Evolutionary conservation across 2,888 invertebrate genomes (phyloP).

Genomic region (Fragum sueziense): DNA sequence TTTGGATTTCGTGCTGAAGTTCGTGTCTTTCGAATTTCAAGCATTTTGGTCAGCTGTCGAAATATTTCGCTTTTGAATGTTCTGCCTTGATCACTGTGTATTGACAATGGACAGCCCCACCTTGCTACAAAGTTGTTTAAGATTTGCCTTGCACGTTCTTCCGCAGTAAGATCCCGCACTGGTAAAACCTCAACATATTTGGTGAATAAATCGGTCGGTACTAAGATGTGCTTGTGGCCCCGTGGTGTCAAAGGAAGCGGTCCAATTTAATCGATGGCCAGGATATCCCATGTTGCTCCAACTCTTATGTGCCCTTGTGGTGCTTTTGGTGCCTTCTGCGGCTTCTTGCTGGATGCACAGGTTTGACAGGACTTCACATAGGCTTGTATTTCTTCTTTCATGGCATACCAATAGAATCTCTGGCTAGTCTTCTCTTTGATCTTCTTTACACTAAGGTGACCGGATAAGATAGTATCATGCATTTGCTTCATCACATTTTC

Average conservation of each 20-base stretch:
- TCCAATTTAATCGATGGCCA: slow-evolving; percentile 41
- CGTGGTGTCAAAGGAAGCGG: slow-evolving; percentile 42
- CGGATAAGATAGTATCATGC: background rate
- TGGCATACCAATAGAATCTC: slow-evolving; percentile 1
- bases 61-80: slow-evolving; percentile 44
- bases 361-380: background rate
- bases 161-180: slow-evolving; percentile 42
- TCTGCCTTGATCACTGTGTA: slow-evolving; percentile 41
- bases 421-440: background rate
- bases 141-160: slow-evolving; percentile 29
- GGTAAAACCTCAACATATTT: slow-evolving; percentile 41
- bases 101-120: slow-evolving; percentile 32
- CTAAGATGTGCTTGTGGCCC: slow-evolving; percentile 40
- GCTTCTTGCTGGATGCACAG: background rate
- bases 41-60: slow-evolving; percentile 22
- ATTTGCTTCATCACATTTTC: background rate
- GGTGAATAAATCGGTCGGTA: slow-evolving; percentile 45
- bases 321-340: background rate
- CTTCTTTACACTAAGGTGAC: background rate
- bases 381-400: background rate
- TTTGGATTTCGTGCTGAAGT: slow-evolving; percentile 45
- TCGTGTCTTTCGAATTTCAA: slow-evolving; percentile 41
- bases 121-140: slow-evolving; percentile 31
- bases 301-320: slow-evolving; percentile 89
- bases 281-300: slow-evolving; percentile 83